Percentiles rank a stretch among this genome's conserved stretches.
Conservation (phyloP, 2,888 invertebrate species). For the Brachypterus glaber region DNA sequence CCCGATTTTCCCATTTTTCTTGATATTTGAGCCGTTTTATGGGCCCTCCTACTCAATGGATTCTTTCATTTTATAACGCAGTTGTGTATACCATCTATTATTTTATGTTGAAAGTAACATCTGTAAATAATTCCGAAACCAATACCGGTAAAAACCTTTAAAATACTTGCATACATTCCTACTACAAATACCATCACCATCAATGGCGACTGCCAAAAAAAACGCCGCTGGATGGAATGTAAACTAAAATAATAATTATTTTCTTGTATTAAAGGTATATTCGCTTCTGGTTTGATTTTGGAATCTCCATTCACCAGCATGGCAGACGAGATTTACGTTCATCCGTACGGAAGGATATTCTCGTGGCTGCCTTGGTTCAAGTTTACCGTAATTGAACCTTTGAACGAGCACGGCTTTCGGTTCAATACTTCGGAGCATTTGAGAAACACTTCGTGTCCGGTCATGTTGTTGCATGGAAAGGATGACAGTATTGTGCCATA, state of each 20-base stretch:
- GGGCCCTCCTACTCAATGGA: no score
- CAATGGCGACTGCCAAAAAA: no score
- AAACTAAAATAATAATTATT: background rate
- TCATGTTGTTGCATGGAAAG: slow-evolving; percentile 84
- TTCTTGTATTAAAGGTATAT: background rate
- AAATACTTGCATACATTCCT: no score
- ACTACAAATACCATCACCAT: no score
- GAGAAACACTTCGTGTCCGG: slow-evolving; percentile 53
- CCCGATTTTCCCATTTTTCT: no score
- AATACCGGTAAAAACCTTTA: no score
- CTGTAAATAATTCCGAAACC: no score
- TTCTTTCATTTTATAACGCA: no score
- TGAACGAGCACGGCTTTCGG: slow-evolving; percentile 59
- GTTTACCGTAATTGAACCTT: slow-evolving; percentile 64
- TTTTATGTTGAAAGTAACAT: no score
- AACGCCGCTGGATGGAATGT: background rate
- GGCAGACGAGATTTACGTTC: slow-evolving; percentile 30
- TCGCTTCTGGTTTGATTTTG: slow-evolving; percentile 41
- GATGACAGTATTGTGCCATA: slow-evolving; percentile 84
- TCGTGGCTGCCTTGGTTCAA: slow-evolving; percentile 80
- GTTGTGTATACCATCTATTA: no score
- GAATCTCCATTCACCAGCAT: slow-evolving; percentile 33
- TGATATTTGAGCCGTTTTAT: no score
- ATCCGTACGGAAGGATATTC: slow-evolving; percentile 50
- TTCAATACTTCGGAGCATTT: slow-evolving; percentile 75